Evolutionary conservation across 2,113 vertebrate genomes (phyloP).

Genomic region (Erythrocercus mccallii): DNA sequence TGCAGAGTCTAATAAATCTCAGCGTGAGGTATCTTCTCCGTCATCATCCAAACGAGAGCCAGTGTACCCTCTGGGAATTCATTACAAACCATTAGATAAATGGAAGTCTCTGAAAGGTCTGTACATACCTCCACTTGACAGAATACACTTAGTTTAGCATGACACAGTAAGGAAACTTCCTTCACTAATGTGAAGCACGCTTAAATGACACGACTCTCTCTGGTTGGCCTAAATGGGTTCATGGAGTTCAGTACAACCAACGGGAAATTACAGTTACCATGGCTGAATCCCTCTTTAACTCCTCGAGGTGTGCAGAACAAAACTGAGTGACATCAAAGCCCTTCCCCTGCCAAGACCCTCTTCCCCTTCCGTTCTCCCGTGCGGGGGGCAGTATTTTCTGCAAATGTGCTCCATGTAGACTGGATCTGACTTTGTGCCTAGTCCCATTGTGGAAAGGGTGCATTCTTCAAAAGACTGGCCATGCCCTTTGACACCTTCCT

Average conservation of each 20-base stretch:
- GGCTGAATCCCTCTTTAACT: slow-evolving; percentile 73
- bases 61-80: slow-evolving; percentile 68
- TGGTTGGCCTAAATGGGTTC: slow-evolving; percentile 64
- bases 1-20: slow-evolving; percentile 73
- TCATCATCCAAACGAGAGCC: slow-evolving; percentile 63
- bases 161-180: slow-evolving; percentile 70
- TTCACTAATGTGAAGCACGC: slow-evolving; percentile 66
- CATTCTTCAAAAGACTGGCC: slow-evolving; percentile 76
- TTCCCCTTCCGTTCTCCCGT: slow-evolving; percentile 70
- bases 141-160: slow-evolving; percentile 73
- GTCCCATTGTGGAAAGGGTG: slow-evolving; percentile 78
- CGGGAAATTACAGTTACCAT: slow-evolving; percentile 63
- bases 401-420: slow-evolving; percentile 76
- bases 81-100: slow-evolving; percentile 64
- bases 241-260: slow-evolving; percentile 68
- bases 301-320: slow-evolving; percentile 68
- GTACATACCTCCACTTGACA: slow-evolving; percentile 68
- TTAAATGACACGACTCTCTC: slow-evolving; percentile 62
- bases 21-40: slow-evolving; percentile 71
- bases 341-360: slow-evolving; percentile 72
- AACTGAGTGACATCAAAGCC: slow-evolving; percentile 72
- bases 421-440: slow-evolving; percentile 78
- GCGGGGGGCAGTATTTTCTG: slow-evolving; percentile 69
- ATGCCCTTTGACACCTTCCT: slow-evolving; percentile 76
- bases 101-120: slow-evolving; percentile 66